Evolutionary conservation across 2,797 vertebrate genomes (phyloP).

Genomic region (Manis pentadactyla): DNA sequence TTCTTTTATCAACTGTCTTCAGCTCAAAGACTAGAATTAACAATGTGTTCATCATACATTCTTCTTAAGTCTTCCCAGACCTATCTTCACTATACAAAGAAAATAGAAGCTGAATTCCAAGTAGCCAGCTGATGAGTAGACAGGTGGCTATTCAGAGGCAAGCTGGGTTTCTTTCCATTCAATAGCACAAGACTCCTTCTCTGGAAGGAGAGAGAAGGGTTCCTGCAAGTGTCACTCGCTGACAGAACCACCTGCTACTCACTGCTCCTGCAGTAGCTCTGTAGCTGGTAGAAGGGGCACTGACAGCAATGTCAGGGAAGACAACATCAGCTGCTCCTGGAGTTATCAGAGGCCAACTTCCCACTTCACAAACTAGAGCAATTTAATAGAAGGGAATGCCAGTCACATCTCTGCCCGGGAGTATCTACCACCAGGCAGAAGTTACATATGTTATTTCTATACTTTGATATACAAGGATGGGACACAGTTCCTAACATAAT

Average conservation of each 20-base stretch:
- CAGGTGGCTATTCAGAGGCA: not conserved
- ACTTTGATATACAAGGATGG: not conserved
- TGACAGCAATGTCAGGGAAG: not conserved
- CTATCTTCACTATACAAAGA: not conserved
- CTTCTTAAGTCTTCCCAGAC: not conserved
- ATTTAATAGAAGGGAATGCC: not conserved
- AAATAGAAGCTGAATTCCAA: not conserved
- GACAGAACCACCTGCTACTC: not conserved
- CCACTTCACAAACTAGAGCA: not conserved
- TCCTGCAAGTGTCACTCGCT: not conserved
- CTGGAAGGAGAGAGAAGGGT: not conserved
- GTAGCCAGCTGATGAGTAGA: not conserved
- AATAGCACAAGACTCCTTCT: not conserved
- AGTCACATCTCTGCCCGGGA: not conserved
- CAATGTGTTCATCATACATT: not conserved
- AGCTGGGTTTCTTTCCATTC: not conserved
- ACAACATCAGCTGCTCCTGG: too few species aligned
- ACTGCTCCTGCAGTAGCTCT: not conserved
- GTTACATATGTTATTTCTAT: not conserved
- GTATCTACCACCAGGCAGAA: not conserved
- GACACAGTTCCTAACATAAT: not conserved
- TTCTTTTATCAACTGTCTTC: constrained; percentile 12
- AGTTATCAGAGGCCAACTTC: not conserved
- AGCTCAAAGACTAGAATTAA: constrained; percentile 15
- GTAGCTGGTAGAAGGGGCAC: not conserved